Evolutionary conservation across 2,113 vertebrate species (phyloP), one percentile per base, ranked within the genome.

Genomic region (Tachuris rubrigastra): DNA sequence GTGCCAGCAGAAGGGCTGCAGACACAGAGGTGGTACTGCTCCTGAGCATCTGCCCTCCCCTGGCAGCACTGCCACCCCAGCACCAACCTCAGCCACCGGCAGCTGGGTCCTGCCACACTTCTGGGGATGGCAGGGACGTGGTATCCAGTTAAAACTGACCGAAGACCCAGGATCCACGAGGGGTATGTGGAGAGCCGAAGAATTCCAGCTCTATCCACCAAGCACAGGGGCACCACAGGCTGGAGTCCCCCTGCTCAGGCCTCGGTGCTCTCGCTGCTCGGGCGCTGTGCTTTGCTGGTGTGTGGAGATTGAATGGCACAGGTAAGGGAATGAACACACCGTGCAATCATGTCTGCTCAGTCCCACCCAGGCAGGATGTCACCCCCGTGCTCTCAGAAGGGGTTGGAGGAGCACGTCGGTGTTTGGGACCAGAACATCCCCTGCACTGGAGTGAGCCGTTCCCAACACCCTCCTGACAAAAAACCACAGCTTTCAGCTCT

Each of bases 111-210:
- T 8, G 20, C 62, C 60, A 8, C 69, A 23, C 58, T 44, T 31
- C n/a, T 9, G 49, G 47, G 25, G 15, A 4, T 0, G 2, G 3
- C 62, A 5, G 46, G 39, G 44, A 20, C 11, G 0, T 0, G 5
- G 5, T 1, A 16, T 0, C 28, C 11, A 0, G 3, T 0, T 1
- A 9, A 4, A 56, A 2, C 3, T 1, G 53, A 4, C 31, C 69
- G 2, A 5, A 20, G 65, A 12, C 7, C n/a, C 11, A 0, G 19
- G n/a, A 8, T 6, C 37, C 24, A 1, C 6, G 0, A 4, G 0
- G 0, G 19, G 15, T 1, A 3, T 1, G 9, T 0, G 42, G 53
- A 14, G 0, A 37, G 44, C 68, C 0, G 8, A 14, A 3, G 3
- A 20, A 20, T 7, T 3, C 30, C 76, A 28, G 23, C 39, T 2